Evolutionary conservation across 2,888 invertebrate species (phyloP).

Genomic region (Papilio elwesi): DNA sequence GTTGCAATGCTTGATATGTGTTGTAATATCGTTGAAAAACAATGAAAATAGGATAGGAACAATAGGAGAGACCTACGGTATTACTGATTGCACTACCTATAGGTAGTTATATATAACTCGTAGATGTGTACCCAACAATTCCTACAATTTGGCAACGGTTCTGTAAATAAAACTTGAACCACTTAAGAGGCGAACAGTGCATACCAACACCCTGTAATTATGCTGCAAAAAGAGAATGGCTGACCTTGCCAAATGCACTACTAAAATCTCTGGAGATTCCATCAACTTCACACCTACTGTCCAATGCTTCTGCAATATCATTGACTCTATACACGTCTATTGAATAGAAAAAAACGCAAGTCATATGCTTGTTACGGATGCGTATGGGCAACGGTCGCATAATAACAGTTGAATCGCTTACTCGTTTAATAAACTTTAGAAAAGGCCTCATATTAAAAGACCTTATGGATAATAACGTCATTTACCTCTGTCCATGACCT

Average conservation of each 20-base stretch:
- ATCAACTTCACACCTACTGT: background rate
- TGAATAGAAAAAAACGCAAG: too few species aligned
- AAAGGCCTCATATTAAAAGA: too few species aligned
- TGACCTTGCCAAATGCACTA: slow-evolving; percentile 1
- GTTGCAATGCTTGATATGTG: background rate
- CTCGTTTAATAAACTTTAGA: too few species aligned
- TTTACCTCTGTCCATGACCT: too few species aligned
- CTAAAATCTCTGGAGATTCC: too few species aligned
- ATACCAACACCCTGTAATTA: background rate
- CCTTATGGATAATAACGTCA: too few species aligned
- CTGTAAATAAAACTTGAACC: background rate
- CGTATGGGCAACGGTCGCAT: too few species aligned
- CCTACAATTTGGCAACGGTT: background rate
- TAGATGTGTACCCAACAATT: background rate
- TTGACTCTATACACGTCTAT: too few species aligned
- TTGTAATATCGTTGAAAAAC: slow-evolving; percentile 7
- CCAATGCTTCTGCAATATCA: background rate
- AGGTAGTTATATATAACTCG: background rate
- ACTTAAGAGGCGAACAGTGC: slow-evolving; percentile 2
- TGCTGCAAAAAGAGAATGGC: background rate
- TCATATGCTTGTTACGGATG: too few species aligned
- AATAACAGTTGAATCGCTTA: too few species aligned
- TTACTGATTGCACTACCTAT: background rate
- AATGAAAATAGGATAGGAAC: background rate
- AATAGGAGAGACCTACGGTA: background rate